Evolutionary conservation across 1,140 invertebrate species (phyloP).

Genomic region (Platorchestia sp.): DNA sequence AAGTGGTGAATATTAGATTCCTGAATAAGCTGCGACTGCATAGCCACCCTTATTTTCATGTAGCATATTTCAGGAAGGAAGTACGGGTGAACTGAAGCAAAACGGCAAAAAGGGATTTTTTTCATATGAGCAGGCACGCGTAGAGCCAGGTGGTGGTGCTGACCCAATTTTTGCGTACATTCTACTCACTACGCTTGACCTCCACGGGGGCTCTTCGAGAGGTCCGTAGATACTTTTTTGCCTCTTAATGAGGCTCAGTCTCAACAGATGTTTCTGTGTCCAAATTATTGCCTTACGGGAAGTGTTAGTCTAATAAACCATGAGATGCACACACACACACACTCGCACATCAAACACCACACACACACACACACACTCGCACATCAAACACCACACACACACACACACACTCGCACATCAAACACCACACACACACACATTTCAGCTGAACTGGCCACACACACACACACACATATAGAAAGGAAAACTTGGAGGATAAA

Average conservation of each 20-base stretch:
- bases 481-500: too few species aligned
- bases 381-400: too few species aligned
- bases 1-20: neutral
- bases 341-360: too few species aligned
- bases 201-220: neutral
- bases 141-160: neutral
- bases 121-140: neutral
- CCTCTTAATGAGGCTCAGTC: neutral
- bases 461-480: too few species aligned
- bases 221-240: neutral
- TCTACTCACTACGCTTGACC: neutral
- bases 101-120: neutral
- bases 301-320: too few species aligned
- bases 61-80: neutral
- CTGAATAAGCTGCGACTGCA: neutral
- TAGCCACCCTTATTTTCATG: neutral
- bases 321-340: too few species aligned
- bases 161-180: neutral
- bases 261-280: neutral
- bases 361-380: too few species aligned
- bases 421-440: too few species aligned
- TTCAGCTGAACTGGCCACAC: too few species aligned
- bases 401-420: too few species aligned
- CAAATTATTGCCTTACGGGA: neutral
- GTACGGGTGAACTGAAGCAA: neutral